Percentiles rank a stretch among this genome's conserved stretches.
Conservation (phyloP, 2,888 invertebrate species). For the Serrognathus titanus region DNA sequence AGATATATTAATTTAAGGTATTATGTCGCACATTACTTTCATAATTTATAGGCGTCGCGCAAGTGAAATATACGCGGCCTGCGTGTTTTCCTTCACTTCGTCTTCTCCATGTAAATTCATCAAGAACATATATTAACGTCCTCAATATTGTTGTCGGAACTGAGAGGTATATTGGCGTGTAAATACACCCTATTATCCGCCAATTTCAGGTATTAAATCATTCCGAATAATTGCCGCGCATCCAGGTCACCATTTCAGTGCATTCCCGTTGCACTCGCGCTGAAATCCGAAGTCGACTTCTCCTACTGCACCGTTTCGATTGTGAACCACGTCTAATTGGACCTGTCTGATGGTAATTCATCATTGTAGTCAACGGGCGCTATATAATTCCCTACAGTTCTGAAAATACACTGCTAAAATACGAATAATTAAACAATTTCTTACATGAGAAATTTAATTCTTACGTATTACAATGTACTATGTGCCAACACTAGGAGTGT, state of each 20-base stretch:
- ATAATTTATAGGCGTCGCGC: background rate
- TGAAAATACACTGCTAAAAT: background rate
- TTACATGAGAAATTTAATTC: too few relatives aligned
- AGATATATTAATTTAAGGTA: background rate
- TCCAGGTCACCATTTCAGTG: slow-evolving; percentile 29
- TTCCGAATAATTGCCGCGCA: slow-evolving; percentile 43
- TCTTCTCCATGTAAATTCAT: slow-evolving; percentile 19
- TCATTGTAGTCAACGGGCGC: slow-evolving; percentile 17
- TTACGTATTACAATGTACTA: too few relatives aligned
- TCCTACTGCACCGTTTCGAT: slow-evolving; percentile 27
- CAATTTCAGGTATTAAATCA: slow-evolving; percentile 50
- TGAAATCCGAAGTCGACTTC: slow-evolving; percentile 16
- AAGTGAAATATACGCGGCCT: background rate
- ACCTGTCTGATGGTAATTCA: slow-evolving; percentile 23
- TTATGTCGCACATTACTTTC: background rate
- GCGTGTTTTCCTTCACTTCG: slow-evolving; percentile 11
- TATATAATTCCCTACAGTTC: background rate
- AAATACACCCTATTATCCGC: slow-evolving; percentile 47
- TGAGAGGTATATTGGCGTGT: slow-evolving; percentile 45
- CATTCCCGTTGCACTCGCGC: slow-evolving; percentile 2
- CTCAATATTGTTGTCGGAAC: slow-evolving; percentile 22
- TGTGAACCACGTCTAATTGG: slow-evolving; percentile 28
- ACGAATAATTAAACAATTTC: too few relatives aligned
- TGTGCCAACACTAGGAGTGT: too few relatives aligned
- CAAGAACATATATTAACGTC: slow-evolving; percentile 22